Evolutionary conservation across 2,888 invertebrate genomes (phyloP), one percentile per base, ranked within the genome.

Genomic region (Torymus texanus): DNA sequence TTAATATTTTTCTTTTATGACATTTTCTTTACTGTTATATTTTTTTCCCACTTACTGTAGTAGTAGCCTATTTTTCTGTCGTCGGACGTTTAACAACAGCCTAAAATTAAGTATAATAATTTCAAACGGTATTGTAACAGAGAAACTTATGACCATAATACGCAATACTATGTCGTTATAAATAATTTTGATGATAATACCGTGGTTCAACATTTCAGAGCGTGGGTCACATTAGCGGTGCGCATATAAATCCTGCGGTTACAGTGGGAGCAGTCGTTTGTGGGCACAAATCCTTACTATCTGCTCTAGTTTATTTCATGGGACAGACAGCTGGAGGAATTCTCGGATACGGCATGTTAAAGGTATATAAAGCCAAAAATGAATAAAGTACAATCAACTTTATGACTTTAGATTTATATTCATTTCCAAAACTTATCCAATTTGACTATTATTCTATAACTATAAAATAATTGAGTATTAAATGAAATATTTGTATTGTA

Each of bases 231-330:
- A 93, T 96, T 72, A 95, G 95, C 29, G 95, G 94, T 29, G 94
- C 95, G 0, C 95, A 95, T 86, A 91, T 96, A 86, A 96, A 96
- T 90, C 96, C 96, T 0, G 93, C 94, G 0, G 94, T 96, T 16
- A 95, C 95, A 0, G 85, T 94, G 2, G 93, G 93, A 1, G 92
- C 95, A 0, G 90, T 93, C 14, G 87, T 95, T 59, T 92, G 93
- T 85, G 94, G 94, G 0, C 91, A 90, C 61, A 91, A 92, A 66
- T 91, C 93, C 2, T 85, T 93, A 0, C 87, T 91, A 58, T 91
- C 93, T 84, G 93, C 92, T 0, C 88, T 93, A 0, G 89, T 93
- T 2, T 96, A 95, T 86, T 85, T 94, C 1, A 87, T 93, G 5
- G 93, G 92, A 2, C 95, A 96, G 89, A 91, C 93, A 83, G 82